A percentile compares a stretch with the other conserved stretches of the same genome.
These are phyloP conservation scores for Euzophera pinguis DNA, from an alignment of 2,888 invertebrate species.

Conservation along the genomic window DNA sequence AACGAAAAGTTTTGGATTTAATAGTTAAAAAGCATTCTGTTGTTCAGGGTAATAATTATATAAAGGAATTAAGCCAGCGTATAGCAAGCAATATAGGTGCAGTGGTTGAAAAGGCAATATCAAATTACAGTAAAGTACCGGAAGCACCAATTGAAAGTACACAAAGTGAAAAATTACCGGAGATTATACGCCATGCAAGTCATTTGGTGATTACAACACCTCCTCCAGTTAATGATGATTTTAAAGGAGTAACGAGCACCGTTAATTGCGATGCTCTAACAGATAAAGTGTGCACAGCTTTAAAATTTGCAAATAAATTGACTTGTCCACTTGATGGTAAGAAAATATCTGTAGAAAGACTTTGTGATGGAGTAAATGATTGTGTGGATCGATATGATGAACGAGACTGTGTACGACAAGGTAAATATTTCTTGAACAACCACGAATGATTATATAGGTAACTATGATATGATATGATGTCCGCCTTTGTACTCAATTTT, in stretches of 20 bases:
- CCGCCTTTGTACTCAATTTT: too few species aligned
- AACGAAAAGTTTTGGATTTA: conserved; percentile 7
- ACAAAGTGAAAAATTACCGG: background rate
- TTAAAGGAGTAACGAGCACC: conserved; percentile 7
- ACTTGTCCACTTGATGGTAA: conserved; percentile 37
- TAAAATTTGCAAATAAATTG: conserved; percentile 41
- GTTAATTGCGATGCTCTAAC: conserved; percentile 29
- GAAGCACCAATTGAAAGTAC: background rate
- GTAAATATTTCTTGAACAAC: conserved; percentile 24
- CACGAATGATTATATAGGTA: too few species aligned
- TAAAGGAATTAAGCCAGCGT: conserved; percentile 33
- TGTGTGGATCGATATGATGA: conserved; percentile 55
- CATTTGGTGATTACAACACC: background rate
- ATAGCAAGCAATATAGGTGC: conserved; percentile 29
- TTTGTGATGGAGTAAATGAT: conserved; percentile 51
- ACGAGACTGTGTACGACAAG: conserved; percentile 44
- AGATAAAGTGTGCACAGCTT: conserved; percentile 36
- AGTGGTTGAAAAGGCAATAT: conserved; percentile 25
- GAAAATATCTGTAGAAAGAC: conserved; percentile 35
- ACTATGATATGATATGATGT: too few species aligned
- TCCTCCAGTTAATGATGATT: background rate
- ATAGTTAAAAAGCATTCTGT: conserved; percentile 14
- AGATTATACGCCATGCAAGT: conserved; percentile 13
- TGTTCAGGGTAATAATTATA: conserved; percentile 26
- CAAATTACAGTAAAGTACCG: conserved; percentile 18